Conservation (phyloP, 2,888 invertebrate genomes). For the Escarpia spicata region DNA sequence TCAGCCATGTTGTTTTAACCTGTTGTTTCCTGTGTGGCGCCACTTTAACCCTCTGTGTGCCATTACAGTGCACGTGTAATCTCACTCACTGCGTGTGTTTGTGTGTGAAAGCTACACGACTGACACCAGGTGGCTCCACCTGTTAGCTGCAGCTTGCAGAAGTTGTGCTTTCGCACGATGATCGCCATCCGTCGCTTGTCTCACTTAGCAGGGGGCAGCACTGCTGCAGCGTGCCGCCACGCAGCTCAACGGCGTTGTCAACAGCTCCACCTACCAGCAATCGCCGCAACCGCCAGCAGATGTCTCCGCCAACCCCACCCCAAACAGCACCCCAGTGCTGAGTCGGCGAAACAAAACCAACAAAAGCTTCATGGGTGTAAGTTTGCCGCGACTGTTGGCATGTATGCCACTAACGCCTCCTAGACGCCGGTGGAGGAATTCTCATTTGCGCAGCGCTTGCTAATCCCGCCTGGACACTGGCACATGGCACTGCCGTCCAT, state of each 20-base stretch:
- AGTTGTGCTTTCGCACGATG: not conserved
- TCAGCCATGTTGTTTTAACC: not conserved
- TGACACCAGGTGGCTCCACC: conserved; percentile 11
- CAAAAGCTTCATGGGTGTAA: conserved; percentile 56
- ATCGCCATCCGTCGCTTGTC: not conserved
- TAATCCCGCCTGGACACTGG: not conserved
- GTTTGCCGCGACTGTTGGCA: conserved; percentile 38
- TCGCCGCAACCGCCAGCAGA: conserved; percentile 27
- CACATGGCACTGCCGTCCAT: not conserved
- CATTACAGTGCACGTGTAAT: not conserved
- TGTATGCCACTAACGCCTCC: conserved; percentile 7
- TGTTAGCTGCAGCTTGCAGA: not conserved
- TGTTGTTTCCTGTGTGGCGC: not conserved
- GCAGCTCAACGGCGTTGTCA: not conserved
- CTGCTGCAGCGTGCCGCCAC: conserved; percentile 27
- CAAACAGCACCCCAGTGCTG: conserved; percentile 54
- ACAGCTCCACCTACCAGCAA: conserved; percentile 8
- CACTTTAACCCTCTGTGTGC: not conserved
- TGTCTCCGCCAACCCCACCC: conserved; percentile 46
- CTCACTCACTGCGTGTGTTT: not conserved
- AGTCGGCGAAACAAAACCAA: conserved; percentile 59
- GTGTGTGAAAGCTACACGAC: conserved; percentile 9
- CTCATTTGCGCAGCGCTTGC: not conserved
- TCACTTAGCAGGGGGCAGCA: conserved; percentile 34
- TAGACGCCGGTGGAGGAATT: not conserved